Percentiles rank a stretch among this genome's conserved stretches.
Evolutionary conservation across 2,888 invertebrate genomes (phyloP).

Genomic region (Agonopterix arenella): DNA sequence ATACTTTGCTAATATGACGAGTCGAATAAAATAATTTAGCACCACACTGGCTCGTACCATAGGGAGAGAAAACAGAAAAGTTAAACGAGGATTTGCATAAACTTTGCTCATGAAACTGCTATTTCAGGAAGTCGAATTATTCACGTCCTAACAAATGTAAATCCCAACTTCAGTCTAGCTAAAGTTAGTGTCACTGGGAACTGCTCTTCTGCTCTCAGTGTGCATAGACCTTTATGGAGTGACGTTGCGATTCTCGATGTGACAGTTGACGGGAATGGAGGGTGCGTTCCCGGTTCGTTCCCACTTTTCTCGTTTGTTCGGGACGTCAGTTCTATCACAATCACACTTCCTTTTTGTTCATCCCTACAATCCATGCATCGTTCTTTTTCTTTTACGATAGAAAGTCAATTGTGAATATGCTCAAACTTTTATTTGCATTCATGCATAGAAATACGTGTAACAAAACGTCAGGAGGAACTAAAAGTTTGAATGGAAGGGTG

Average conservation of each 20-base stretch:
- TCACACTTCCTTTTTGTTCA: constrained; percentile 12
- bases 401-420: not conserved
- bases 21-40: not conserved
- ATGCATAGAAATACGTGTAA: not conserved
- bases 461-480: not conserved
- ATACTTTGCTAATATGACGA: not conserved
- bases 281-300: constrained; percentile 4
- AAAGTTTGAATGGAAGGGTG: not conserved
- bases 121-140: constrained; percentile 6
- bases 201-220: not conserved
- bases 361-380: constrained; percentile 7
- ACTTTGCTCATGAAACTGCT: constrained; percentile 10
- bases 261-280: constrained; percentile 41
- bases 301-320: constrained; percentile 19
- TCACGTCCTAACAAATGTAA: constrained; percentile 10
- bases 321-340: constrained; percentile 20
- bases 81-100: constrained; percentile 4
- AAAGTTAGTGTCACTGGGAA: constrained; percentile 6
- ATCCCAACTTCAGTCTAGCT: constrained; percentile 6
- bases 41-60: not conserved
- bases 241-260: constrained; percentile 31
- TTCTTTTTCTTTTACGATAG: not conserved
- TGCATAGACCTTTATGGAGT: constrained; percentile 6
- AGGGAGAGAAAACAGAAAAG: not conserved
- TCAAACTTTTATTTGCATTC: not conserved